Percentiles rank a stretch among this genome's conserved stretches.
phyloP scores from a whole-genome alignment of 1,140 invertebrate species.

The Papilio machaon region DNA sequence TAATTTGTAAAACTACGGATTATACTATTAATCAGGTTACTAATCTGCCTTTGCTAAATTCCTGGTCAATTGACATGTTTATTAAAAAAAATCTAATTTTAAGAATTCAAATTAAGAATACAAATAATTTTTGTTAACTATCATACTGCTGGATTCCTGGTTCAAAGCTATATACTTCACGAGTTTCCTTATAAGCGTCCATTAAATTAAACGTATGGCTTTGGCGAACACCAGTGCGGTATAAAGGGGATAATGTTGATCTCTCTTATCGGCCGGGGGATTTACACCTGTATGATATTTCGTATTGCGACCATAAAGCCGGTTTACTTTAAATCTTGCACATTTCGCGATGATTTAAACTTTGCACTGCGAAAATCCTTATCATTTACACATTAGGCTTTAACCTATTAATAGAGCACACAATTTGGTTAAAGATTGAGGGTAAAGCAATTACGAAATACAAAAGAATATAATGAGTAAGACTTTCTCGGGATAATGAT shows the following conservation, averaged over 20 bases:
- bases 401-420: no score
- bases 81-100: not conserved
- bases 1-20: not conserved
- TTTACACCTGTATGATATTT: constrained; percentile 37
- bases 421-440: no score
- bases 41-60: not conserved
- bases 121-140: constrained; percentile 4
- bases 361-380: constrained; percentile 2
- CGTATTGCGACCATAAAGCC: constrained; percentile 24
- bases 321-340: constrained; percentile 19
- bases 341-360: constrained; percentile 12
- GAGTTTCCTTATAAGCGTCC: constrained; percentile 43
- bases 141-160: constrained; percentile 4
- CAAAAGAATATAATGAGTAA: no score
- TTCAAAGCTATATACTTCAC: constrained; percentile 27
- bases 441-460: no score
- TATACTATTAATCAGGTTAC: not conserved
- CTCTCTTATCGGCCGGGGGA: constrained; percentile 29
- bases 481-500: no score
- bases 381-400: not conserved
- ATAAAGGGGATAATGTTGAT: constrained; percentile 38
- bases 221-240: constrained; percentile 36
- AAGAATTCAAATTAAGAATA: not conserved
- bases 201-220: constrained; percentile 50
- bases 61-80: not conserved